These are phyloP conservation scores for Knipowitschia caucasica DNA, from an alignment of 2,797 vertebrate species.

Conservation along the genomic window DNA sequence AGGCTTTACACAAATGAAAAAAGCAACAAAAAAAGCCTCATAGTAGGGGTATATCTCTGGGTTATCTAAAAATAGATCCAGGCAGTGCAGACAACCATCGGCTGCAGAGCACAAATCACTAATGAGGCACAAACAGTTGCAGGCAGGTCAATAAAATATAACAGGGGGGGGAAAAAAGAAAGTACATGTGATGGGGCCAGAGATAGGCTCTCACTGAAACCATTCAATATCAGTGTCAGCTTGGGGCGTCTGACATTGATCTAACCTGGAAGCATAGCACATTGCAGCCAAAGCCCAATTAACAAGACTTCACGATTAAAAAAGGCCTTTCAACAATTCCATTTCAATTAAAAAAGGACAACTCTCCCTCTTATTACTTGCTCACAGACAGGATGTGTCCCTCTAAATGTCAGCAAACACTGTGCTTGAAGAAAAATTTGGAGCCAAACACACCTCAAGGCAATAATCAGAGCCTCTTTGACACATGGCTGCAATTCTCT, in stretches of 20 bases:
- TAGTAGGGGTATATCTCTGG: too few species aligned
- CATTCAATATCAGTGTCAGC: slow-evolving; percentile 53
- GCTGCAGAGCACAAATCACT: slow-evolving; percentile 26
- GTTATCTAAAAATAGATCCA: slow-evolving; percentile 26
- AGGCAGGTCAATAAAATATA: slow-evolving; percentile 58
- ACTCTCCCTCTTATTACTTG: slow-evolving; percentile 5
- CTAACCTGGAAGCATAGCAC: slow-evolving; percentile 30
- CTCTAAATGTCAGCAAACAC: neutral
- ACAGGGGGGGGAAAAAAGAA: slow-evolving; percentile 33
- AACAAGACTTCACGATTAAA: slow-evolving; percentile 23
- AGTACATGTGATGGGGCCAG: slow-evolving; percentile 37
- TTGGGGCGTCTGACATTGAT: slow-evolving; percentile 47
- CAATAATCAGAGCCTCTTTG: slow-evolving; percentile 1
- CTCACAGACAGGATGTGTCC: neutral
- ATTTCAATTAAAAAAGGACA: too few species aligned
- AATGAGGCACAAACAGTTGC: slow-evolving; percentile 43
- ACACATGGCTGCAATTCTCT: neutral
- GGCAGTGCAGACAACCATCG: slow-evolving; percentile 8
- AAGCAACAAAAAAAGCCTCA: slow-evolving; percentile 2
- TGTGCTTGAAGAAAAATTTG: neutral
- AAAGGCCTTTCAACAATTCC: slow-evolving; percentile 15
- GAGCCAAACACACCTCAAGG: neutral
- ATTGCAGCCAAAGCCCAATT: slow-evolving; percentile 29
- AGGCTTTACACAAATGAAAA: slow-evolving; percentile 23
- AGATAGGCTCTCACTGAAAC: slow-evolving; percentile 34